phyloP scores from a whole-genome alignment of 1,140 invertebrate species.

The Laodelphax striatellus region DNA sequence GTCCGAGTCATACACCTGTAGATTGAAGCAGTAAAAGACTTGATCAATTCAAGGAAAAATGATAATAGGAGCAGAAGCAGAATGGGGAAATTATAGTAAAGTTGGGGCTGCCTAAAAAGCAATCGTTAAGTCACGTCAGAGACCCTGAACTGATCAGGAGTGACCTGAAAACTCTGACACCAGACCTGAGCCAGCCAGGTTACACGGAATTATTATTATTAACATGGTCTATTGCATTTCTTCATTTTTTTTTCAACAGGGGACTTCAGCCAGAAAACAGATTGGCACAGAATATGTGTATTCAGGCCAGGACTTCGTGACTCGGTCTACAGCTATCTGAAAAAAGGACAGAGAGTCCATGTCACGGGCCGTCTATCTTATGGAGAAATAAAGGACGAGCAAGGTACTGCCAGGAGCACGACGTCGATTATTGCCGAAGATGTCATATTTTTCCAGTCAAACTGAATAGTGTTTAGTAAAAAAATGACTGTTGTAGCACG shows the following conservation, averaged over 20 bases:
- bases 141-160: no score
- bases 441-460: constrained; percentile 57
- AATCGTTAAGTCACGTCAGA: no score
- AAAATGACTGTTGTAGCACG: no score
- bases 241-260: constrained; percentile 38
- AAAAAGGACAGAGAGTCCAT: constrained; percentile 76
- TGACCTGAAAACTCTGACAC: no score
- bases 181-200: no score
- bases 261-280: constrained; percentile 69
- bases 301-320: constrained; percentile 76
- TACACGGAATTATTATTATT: no score
- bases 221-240: not conserved
- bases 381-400: constrained; percentile 69
- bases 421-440: constrained; percentile 79
- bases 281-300: constrained; percentile 82
- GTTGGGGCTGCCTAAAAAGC: no score
- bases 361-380: constrained; percentile 74
- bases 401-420: constrained; percentile 53
- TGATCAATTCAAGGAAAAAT: no score
- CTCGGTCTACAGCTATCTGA: constrained; percentile 60
- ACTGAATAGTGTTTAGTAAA: not conserved
- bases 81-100: no score
- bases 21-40: no score
- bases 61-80: no score
- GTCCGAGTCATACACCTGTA: no score